Conservation (phyloP, 2,888 invertebrate species). For the Lumbricus terrestris region DNA sequence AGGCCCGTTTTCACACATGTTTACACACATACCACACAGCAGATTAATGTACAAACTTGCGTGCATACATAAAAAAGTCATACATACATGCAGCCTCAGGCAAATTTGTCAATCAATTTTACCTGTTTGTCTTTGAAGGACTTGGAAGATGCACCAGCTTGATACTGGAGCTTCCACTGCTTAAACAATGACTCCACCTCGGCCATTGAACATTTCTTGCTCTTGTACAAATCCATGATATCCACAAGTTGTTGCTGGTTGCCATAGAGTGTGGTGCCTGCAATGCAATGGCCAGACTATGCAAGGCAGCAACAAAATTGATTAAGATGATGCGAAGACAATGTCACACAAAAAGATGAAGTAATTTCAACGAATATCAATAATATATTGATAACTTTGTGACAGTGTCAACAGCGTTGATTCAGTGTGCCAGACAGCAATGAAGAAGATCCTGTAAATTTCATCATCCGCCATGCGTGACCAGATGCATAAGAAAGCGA, state of each 20-base stretch:
- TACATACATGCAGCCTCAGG: too few relatives aligned
- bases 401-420: too few relatives aligned
- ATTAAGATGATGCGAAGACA: not conserved
- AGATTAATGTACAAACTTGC: too few relatives aligned
- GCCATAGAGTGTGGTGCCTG: not conserved
- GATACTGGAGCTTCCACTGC: slow-evolving; percentile 12
- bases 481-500: not conserved
- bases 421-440: too few relatives aligned
- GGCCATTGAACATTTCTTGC: not conserved
- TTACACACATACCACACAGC: not conserved
- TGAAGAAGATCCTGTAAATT: too few relatives aligned
- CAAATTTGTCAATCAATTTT: not conserved
- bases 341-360: not conserved
- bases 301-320: not conserved
- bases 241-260: slow-evolving; percentile 5
- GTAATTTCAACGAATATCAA: not conserved
- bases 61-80: too few relatives aligned
- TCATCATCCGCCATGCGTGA: not conserved
- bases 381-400: not conserved
- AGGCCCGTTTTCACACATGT: too few relatives aligned
- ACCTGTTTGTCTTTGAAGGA: slow-evolving; percentile 12
- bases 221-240: slow-evolving; percentile 13
- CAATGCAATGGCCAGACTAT: not conserved
- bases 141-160: not conserved
- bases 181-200: slow-evolving; percentile 4